A percentile compares a stretch with the other conserved stretches of the same genome.
phyloP scores from a whole-genome alignment of 2,888 invertebrate species.

The Rotaria macrura region DNA sequence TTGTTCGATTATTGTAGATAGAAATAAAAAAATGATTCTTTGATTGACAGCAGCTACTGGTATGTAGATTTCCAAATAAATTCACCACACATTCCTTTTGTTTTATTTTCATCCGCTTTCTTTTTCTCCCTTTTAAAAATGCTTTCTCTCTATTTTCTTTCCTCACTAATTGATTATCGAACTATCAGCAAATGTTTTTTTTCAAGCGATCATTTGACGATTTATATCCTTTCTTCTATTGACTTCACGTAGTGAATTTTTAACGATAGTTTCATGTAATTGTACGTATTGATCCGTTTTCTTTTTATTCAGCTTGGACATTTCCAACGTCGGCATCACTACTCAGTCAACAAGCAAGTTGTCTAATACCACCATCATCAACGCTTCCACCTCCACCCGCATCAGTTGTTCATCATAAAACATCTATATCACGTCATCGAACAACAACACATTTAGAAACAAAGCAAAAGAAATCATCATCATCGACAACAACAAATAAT shows the following conservation, averaged over 20 bases:
- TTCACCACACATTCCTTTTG: neutral
- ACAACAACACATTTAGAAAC: slow-evolving; percentile 15
- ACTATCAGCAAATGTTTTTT: neutral
- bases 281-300: neutral
- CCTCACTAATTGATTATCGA: neutral
- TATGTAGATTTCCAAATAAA: neutral
- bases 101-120: neutral
- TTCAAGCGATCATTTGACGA: neutral
- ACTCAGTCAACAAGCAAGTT: neutral
- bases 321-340: neutral
- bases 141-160: neutral
- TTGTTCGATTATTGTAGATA: neutral
- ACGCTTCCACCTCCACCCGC: neutral
- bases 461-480: neutral
- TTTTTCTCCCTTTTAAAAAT: neutral
- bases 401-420: slow-evolving; percentile 1
- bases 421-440: neutral
- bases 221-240: neutral
- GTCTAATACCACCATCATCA: neutral
- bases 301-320: neutral
- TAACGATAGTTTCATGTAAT: neutral
- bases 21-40: neutral
- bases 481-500: neutral
- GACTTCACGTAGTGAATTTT: neutral
- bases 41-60: neutral